phyloP scores from a whole-genome alignment of 2,888 invertebrate species.

The Abscondita cerata region DNA sequence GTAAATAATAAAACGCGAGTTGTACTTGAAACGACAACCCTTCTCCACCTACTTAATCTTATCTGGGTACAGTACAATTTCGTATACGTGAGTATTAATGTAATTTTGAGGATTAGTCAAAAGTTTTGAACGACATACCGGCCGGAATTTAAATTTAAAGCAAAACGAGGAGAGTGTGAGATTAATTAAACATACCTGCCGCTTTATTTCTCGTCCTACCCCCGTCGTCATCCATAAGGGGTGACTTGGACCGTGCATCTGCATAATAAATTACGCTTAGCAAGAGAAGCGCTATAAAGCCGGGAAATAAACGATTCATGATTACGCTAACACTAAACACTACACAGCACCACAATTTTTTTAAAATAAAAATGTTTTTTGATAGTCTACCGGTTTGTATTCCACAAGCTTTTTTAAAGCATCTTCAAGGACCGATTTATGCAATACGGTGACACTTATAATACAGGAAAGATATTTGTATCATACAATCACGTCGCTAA shows the following conservation, averaged over 20 bases:
- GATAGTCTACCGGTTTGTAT: background rate
- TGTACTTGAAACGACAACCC: background rate
- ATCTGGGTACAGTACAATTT: conserved; percentile 7
- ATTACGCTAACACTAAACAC: conserved; percentile 25
- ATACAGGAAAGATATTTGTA: conserved; percentile 32
- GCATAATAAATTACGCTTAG: conserved; percentile 25
- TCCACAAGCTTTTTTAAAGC: conserved; percentile 19
- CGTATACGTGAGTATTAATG: conserved; percentile 17
- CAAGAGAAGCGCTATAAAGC: conserved; percentile 27
- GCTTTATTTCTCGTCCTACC: conserved; percentile 51
- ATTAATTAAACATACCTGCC: conserved; percentile 48
- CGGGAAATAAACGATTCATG: conserved; percentile 19
- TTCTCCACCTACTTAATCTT: too few relatives aligned
- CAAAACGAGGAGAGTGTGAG: background rate
- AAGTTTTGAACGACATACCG: conserved; percentile 3
- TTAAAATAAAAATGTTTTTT: conserved; percentile 21
- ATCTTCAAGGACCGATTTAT: conserved; percentile 36
- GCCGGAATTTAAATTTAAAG: background rate
- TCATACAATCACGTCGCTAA: conserved; percentile 42
- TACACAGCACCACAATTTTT: conserved; percentile 26
- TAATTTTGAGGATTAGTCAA: conserved; percentile 20
- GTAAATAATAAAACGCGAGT: background rate
- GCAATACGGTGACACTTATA: conserved; percentile 42
- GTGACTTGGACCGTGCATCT: conserved; percentile 48
- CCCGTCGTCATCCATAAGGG: conserved; percentile 51